Percentiles rank a stretch among this genome's conserved stretches.
These are phyloP conservation scores for Papio anubis DNA, from an alignment of 2,113 vertebrate genomes.

Conservation along the genomic window DNA sequence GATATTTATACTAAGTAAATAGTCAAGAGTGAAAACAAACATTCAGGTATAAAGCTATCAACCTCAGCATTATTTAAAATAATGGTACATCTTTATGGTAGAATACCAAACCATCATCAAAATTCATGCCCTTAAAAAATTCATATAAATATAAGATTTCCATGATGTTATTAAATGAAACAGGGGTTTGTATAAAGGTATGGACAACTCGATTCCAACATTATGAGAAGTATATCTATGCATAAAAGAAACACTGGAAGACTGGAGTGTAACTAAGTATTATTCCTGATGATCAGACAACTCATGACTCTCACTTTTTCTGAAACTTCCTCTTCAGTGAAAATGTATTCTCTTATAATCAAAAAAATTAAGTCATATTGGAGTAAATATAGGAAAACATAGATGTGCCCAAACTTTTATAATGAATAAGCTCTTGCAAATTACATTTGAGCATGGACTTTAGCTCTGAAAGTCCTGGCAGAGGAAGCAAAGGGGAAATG, in stretches of 20 bases:
- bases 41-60: neutral
- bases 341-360: neutral
- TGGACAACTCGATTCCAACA: neutral
- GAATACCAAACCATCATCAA: neutral
- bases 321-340: neutral
- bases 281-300: neutral
- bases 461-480: neutral
- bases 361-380: neutral
- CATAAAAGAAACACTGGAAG: neutral
- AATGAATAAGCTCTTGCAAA: constrained; percentile 10
- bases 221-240: neutral
- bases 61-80: neutral
- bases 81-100: neutral
- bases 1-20: neutral
- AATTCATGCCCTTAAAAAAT: neutral
- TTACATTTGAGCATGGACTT: neutral
- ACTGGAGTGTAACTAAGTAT: neutral
- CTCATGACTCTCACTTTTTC: neutral
- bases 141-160: neutral
- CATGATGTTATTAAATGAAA: neutral
- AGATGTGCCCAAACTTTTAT: neutral
- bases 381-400: neutral
- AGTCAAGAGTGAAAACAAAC: neutral
- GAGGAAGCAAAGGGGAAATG: neutral
- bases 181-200: neutral